phyloP scores from a whole-genome alignment of 2,797 vertebrate genomes.

The Syngnathus rostellatus region DNA sequence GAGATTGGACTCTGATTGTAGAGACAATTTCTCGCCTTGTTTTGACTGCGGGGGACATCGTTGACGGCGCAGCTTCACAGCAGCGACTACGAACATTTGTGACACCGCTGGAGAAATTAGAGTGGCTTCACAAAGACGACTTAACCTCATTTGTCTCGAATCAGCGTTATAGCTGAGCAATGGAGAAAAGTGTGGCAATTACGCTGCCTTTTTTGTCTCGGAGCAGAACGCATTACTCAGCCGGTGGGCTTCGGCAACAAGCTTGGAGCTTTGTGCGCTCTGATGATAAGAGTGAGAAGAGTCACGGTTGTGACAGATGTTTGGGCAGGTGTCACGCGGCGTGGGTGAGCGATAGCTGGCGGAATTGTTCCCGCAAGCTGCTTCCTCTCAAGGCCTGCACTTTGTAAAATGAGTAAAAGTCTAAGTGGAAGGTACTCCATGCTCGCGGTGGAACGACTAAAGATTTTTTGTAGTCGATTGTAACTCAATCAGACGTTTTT shows the following conservation, averaged over 20 bases:
- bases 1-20: slow-evolving; percentile 17
- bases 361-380: not conserved
- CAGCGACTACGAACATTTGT: slow-evolving; percentile 15
- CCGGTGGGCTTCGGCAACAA: not conserved
- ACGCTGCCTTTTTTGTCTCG: not conserved
- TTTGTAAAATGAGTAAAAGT: not conserved
- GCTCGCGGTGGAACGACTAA: too few relatives aligned
- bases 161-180: not conserved
- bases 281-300: slow-evolving; percentile 12
- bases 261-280: not conserved
- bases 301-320: slow-evolving; percentile 26
- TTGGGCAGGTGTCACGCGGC: slow-evolving; percentile 25
- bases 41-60: slow-evolving; percentile 26
- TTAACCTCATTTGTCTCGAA: slow-evolving; percentile 1
- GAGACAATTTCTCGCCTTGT: slow-evolving; percentile 34
- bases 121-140: slow-evolving; percentile 1
- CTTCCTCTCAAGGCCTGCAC: slow-evolving; percentile 14
- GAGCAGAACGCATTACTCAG: not conserved
- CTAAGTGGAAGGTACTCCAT: too few relatives aligned
- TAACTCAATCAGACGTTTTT: too few relatives aligned
- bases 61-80: slow-evolving; percentile 17
- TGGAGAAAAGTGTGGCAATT: not conserved
- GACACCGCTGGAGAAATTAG: slow-evolving; percentile 12
- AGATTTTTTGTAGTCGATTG: too few relatives aligned
- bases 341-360: slow-evolving; percentile 10